These are phyloP conservation scores for Pteropus rufus DNA, from an alignment of 2,797 vertebrate species.

Conservation along the genomic window DNA sequence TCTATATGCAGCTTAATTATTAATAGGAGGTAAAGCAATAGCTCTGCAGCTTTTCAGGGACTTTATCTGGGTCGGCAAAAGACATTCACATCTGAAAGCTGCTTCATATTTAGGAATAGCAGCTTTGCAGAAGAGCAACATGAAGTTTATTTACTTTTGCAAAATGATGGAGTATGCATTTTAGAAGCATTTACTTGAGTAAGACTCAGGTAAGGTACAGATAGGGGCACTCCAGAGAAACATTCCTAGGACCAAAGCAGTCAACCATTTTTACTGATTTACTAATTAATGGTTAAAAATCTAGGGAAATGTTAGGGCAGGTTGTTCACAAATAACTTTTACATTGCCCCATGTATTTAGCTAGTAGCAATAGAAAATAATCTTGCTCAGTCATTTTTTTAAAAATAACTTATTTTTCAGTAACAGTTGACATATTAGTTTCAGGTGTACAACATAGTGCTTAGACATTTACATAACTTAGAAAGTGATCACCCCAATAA, in stretches of 20 bases:
- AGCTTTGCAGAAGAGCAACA: neutral
- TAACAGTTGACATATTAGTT: too few species aligned
- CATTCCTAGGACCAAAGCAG: neutral
- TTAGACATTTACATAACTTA: too few species aligned
- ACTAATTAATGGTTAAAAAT: neutral
- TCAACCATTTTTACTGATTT: neutral
- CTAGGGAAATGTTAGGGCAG: neutral
- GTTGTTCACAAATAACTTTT: neutral
- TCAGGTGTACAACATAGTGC: too few species aligned
- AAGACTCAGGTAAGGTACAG: neutral
- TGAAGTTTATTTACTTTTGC: neutral
- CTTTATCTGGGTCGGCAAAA: neutral
- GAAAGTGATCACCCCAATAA: too few species aligned
- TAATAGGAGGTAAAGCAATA: neutral
- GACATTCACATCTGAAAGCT: neutral
- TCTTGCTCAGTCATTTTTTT: neutral
- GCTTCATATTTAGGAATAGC: neutral
- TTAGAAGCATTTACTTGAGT: neutral
- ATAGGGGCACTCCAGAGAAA: neutral
- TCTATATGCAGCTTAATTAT: neutral
- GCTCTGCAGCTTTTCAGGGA: neutral
- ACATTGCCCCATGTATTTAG: neutral
- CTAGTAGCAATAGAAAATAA: neutral
- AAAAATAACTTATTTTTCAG: too few species aligned
- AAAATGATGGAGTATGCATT: neutral